Conservation (phyloP, 2,797 vertebrate genomes). For the Polyboroides typus region DNA sequence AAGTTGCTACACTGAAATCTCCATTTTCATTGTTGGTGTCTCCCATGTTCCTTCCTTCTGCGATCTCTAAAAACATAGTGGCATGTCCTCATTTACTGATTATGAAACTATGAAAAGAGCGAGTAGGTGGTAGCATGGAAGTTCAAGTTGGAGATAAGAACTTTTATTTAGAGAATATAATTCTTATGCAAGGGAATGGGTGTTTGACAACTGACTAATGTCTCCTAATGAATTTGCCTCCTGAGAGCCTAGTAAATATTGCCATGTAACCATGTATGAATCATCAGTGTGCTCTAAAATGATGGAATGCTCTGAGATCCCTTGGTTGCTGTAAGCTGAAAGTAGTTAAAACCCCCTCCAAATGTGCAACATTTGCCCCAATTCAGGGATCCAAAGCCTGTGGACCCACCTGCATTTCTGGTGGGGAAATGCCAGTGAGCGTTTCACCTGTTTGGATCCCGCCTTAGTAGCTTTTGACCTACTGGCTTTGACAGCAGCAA, state of each 20-base stretch:
- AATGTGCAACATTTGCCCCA: not conserved
- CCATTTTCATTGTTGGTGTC: not conserved
- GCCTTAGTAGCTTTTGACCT: not conserved
- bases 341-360: not conserved
- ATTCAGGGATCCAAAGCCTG: not conserved
- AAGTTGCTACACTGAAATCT: not conserved
- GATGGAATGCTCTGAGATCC: not conserved
- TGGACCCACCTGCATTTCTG: not conserved
- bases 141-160: not conserved
- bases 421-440: not conserved
- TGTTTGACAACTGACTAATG: conserved; percentile 35
- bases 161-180: not conserved
- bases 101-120: not conserved
- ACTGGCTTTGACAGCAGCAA: not conserved
- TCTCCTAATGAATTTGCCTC: not conserved
- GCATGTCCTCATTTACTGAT: not conserved
- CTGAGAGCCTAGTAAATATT: conserved; percentile 50
- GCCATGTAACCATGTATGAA: conserved; percentile 13
- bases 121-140: not conserved
- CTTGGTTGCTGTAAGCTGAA: not conserved
- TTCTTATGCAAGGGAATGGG: not conserved
- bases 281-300: not conserved
- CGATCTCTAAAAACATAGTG: not conserved
- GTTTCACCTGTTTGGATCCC: not conserved
- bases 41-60: not conserved